Conservation (phyloP, 2,888 invertebrate genomes). For the Leptura quadrifasciata region DNA sequence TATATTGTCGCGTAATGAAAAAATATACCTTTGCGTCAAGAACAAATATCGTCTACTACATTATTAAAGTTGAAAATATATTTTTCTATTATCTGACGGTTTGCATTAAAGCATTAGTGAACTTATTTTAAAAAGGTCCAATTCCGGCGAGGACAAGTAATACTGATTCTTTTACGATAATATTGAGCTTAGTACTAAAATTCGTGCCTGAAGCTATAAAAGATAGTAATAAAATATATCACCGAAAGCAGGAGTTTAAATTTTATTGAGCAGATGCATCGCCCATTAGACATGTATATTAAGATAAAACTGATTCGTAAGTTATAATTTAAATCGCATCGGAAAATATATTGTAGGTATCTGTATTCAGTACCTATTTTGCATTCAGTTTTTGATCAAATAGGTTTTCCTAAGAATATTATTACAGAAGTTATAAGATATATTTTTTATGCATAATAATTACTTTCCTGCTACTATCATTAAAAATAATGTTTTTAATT, state of each 20-base stretch:
- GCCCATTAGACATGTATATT: conserved; percentile 1
- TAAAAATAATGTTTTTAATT: too few relatives aligned
- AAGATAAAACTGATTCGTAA: neutral
- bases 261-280: conserved; percentile 28
- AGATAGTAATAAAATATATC: conserved; percentile 30
- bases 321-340: neutral
- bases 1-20: too few relatives aligned
- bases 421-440: too few relatives aligned
- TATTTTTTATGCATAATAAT: too few relatives aligned
- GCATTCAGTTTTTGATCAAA: too few relatives aligned
- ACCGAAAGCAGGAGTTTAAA: conserved; percentile 15
- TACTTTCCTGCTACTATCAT: too few relatives aligned
- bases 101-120: neutral
- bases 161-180: conserved; percentile 15
- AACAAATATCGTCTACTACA: too few relatives aligned
- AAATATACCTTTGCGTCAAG: too few relatives aligned
- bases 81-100: neutral
- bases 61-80: too few relatives aligned
- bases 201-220: conserved; percentile 15
- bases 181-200: conserved; percentile 17
- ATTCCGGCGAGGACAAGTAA: neutral
- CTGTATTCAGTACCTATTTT: too few relatives aligned
- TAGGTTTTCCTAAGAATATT: too few relatives aligned
- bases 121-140: conserved; percentile 4
- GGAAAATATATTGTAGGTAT: neutral